These are phyloP conservation scores for Drosophila dives DNA, from an alignment of 2,888 invertebrate genomes.

Conservation along the genomic window DNA sequence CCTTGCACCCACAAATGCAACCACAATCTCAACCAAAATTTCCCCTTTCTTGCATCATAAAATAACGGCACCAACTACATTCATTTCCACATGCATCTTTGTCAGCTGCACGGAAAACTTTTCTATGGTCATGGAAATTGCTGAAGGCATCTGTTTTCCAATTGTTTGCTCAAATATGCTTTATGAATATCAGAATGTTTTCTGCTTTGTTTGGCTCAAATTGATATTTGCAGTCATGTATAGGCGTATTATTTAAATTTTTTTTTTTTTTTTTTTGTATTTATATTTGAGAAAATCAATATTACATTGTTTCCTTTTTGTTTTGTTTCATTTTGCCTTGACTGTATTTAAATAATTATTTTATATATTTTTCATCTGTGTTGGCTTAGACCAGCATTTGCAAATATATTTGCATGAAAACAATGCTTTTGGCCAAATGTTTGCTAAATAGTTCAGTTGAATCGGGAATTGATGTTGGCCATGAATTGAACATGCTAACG, in stretches of 20 bases:
- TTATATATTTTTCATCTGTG: not conserved
- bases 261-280: not conserved
- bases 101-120: not conserved
- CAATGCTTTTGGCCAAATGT: conserved; percentile 17
- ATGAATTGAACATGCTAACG: conserved; percentile 30
- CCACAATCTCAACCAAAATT: not conserved
- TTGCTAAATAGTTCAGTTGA: conserved; percentile 12
- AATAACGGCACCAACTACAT: not conserved
- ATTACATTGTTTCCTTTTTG: not conserved
- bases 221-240: not conserved
- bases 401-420: conserved; percentile 21
- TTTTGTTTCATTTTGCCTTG: not conserved
- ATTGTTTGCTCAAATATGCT: conserved; percentile 5
- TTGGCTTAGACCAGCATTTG: not conserved
- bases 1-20: not conserved
- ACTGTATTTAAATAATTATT: not conserved
- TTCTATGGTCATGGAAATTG: not conserved
- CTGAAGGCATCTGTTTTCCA: not conserved
- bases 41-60: not conserved
- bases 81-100: not conserved
- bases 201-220: not conserved
- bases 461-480: conserved; percentile 27
- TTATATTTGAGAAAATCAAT: not conserved
- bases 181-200: conserved; percentile 1
- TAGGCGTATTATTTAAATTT: not conserved